Base-by-base conservation (phyloP, 2,888 invertebrate species). In the Nycteola revayana region DNA sequence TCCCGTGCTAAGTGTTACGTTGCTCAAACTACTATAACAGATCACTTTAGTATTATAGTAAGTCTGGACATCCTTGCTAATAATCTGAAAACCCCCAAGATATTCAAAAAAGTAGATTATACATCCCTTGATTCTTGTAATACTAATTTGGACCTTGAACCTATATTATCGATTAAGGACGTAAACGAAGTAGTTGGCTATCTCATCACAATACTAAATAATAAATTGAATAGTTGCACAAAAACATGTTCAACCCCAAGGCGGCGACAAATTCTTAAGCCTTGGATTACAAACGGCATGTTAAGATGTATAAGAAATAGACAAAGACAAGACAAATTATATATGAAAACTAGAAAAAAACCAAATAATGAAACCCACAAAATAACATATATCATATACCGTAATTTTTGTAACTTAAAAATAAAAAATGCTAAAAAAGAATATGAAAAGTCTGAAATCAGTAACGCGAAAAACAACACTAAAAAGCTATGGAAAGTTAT, bases 371-470 rank as follows among this genome's bases (percentile, higher is more conserved):
- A 22, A 22, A n/a, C 7, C 6, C 8, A 7, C 22, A 22, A 22
- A n/a, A 3, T 22, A n/a, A 22, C 22, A 7, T 22, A 7, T n/a
- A 22, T 3, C 8, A 4, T 4, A 7, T 22, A 22, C 8, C 22
- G 22, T 7, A 22, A 22, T n/a, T 22, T 7, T n/a, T 22, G 22
- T n/a, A 22, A 22, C 8, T 3, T n/a, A 7, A 5, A 7, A n/a
- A 22, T 22, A 5, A 22, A 22, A 22, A 22, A 22, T 22, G 22
- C n/a, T 22, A 22, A 22, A n/a, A 22, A n/a, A 22, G 22, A 22
- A 3, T 22, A 22, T n/a, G 22, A 22, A 3, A 22, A n/a, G n/a
- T 7, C n/a, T 7, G 22, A 22, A 22, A 22, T 22, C 3, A n/a
- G 3, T n/a, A 22, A 22, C 3, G n/a, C 22, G 2, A 22, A 22